Conservation (phyloP, 2,888 invertebrate genomes). For the Macrosiphum euphorbiae region DNA sequence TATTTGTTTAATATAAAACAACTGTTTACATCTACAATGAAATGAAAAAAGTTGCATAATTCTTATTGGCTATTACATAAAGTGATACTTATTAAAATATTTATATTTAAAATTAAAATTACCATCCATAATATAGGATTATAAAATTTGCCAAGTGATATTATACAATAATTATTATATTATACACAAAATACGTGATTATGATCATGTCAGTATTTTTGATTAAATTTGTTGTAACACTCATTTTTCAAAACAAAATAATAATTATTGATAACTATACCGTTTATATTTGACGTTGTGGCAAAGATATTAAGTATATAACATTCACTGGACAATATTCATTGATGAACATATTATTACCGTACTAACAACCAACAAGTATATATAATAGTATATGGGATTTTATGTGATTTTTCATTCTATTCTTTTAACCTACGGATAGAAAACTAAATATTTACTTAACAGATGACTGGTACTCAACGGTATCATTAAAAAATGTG, state of each 20-base stretch:
- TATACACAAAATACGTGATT: background rate
- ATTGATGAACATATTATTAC: background rate
- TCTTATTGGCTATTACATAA: background rate
- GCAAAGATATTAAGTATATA: background rate
- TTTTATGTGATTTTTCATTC: background rate
- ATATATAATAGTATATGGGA: background rate
- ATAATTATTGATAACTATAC: background rate
- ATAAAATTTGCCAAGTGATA: background rate
- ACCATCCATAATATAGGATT: background rate
- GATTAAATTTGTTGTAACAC: background rate
- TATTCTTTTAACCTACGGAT: background rate
- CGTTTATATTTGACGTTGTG: background rate
- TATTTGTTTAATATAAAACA: background rate
- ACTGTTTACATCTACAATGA: background rate
- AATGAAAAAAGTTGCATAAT: background rate
- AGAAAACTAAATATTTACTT: background rate
- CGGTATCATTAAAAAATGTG: background rate
- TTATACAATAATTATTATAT: background rate
- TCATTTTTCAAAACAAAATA: constrained; percentile 3
- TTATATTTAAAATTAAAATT: background rate
- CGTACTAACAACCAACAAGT: background rate
- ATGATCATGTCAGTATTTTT: background rate
- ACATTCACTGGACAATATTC: background rate
- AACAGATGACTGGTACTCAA: background rate
- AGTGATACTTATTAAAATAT: background rate